phyloP scores from a whole-genome alignment of 2,888 invertebrate species.

The Agonopterix heracliana region DNA sequence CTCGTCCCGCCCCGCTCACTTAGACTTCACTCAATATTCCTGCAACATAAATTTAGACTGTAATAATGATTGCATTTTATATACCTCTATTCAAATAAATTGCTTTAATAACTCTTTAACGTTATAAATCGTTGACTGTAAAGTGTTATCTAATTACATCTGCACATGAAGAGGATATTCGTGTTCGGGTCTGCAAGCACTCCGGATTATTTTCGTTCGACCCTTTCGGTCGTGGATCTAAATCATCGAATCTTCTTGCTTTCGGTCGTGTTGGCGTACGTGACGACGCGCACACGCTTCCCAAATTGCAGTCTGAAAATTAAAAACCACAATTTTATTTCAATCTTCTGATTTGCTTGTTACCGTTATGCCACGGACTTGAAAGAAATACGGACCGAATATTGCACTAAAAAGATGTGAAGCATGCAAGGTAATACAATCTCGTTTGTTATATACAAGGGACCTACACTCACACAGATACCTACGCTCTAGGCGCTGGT shows the following conservation, averaged over 20 bases:
- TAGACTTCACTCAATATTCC: conserved; percentile 11
- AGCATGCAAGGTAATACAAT: too few species aligned
- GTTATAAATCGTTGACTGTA: not conserved
- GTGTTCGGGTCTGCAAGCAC: not conserved
- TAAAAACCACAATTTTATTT: not conserved
- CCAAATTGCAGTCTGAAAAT: not conserved
- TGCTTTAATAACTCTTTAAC: conserved; percentile 1
- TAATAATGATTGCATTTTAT: not conserved
- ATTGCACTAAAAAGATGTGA: too few species aligned
- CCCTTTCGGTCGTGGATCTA: too few species aligned
- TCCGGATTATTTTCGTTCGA: not conserved
- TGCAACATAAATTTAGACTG: conserved; percentile 12
- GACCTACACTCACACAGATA: too few species aligned
- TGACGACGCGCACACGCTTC: conserved; percentile 25
- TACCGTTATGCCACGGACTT: too few species aligned
- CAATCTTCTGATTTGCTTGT: too few species aligned
- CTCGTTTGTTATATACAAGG: too few species aligned
- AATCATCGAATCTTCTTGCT: too few species aligned
- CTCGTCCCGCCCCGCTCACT: conserved; percentile 27
- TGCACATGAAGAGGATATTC: not conserved
- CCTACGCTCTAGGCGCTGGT: too few species aligned
- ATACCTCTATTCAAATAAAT: not conserved
- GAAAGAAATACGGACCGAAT: too few species aligned
- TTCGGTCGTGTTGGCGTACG: conserved; percentile 21
- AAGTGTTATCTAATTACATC: conserved; percentile 4